Evolutionary conservation across 2,888 invertebrate genomes (phyloP), one percentile per base, ranked within the genome.

Genomic region (Pyrrhia umbra): DNA sequence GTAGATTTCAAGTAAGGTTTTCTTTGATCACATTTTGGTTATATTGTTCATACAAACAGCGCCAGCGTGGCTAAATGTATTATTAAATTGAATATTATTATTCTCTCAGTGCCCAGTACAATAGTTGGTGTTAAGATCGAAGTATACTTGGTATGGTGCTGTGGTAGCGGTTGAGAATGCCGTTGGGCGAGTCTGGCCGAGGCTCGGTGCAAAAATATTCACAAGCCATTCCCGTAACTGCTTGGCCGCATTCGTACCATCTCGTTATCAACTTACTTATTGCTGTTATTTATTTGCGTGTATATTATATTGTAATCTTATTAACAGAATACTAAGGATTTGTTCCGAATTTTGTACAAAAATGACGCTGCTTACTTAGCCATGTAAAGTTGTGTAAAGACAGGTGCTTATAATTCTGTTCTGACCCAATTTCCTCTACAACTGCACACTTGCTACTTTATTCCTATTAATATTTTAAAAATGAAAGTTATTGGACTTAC

Each of bases 181-280:
- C 78, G 92, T 86, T 84, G 81, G 85, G 91, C 92, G 85, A 90
- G 92, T 92, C 87, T 70, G 78, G 74, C 72, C 84, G 83, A 84
- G 81, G 80, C 85, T 80, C 85, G 81, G 78, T 84, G 87, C 88
- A 88, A 89, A 88, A 87, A 88, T 86, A 89, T 88, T 87, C 86
- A 83, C 88, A 80, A 80, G 80, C 83, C 84, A 84, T 85, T 85
- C 85, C 84, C 83, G 84, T 87, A 85, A 86, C 82, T 83, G 84
- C 87, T 79, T 84, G 83, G 79, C 81, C 84, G 82, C 83, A 82
- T 86, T 88, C 71, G 77, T 79, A 78, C 77, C 76, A 70, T 79
- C 81, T 83, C 72, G 80, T 82, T 84, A 83, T 81, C 75, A 74
- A 72, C 80, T 78, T 75, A 71, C 71, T 76, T 81, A 72, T 76